Conservation (phyloP, 2,113 vertebrate species). For the Thalassoma bifasciatum region DNA sequence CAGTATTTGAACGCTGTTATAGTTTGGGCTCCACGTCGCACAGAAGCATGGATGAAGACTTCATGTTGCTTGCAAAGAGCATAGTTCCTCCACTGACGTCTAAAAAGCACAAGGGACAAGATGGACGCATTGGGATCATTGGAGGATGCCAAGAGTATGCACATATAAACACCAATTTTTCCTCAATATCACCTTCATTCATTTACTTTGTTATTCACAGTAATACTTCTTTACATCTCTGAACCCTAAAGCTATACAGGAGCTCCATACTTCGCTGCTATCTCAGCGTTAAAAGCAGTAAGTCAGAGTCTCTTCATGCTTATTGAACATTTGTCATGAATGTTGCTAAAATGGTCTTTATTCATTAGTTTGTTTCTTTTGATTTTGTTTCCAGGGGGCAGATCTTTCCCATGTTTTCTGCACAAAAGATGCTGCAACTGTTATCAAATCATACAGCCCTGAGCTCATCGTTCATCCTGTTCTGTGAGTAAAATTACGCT, state of each 20-base stretch:
- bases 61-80: constrained; percentile 87
- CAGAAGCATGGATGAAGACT: constrained; percentile 88
- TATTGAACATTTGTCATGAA: background rate
- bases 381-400: constrained; percentile 86
- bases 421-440: constrained; percentile 93
- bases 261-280: constrained; percentile 97
- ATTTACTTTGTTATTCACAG: background rate
- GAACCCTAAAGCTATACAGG: constrained; percentile 90
- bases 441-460: constrained; percentile 98
- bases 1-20: constrained; percentile 89
- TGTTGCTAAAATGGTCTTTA: background rate
- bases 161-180: constrained; percentile 27
- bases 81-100: constrained; percentile 88
- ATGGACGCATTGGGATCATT: constrained; percentile 92
- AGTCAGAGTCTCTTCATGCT: constrained; percentile 56
- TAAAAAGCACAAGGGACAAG: constrained; percentile 96
- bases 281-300: constrained; percentile 97
- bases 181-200: background rate
- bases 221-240: constrained; percentile 12
- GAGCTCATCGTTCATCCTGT: constrained; percentile 98
- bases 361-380: background rate
- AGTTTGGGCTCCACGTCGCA: constrained; percentile 79
- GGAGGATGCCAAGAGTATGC: constrained; percentile 98
- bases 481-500: constrained; percentile 90
- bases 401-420: constrained; percentile 98